Evolutionary conservation across 2,888 invertebrate genomes (phyloP).

Genomic region (Limnephilus rhombicus): DNA sequence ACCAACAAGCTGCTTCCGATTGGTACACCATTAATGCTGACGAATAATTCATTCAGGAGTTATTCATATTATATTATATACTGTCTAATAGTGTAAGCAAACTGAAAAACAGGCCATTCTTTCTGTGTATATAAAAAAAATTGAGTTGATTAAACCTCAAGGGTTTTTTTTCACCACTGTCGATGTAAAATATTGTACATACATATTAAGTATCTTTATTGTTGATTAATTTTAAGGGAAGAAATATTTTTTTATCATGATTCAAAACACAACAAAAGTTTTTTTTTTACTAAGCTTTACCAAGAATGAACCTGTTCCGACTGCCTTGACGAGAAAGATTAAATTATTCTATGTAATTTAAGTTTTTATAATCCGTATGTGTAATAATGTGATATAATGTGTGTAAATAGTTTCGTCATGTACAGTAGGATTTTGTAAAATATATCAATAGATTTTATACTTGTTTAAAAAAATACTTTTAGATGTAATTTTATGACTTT

Average conservation of each 20-base stretch:
- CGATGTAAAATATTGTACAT: background rate
- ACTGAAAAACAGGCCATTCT: background rate
- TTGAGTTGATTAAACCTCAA: background rate
- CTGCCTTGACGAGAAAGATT: background rate
- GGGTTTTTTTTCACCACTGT: background rate
- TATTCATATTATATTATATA: background rate
- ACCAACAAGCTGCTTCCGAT: slow-evolving; percentile 80
- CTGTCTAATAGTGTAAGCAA: background rate
- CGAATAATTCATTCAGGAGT: slow-evolving; percentile 37
- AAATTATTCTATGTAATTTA: background rate
- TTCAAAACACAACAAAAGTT: background rate
- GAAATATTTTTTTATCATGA: background rate
- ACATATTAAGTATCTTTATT: background rate
- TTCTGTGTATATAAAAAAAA: background rate
- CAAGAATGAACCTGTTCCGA: background rate
- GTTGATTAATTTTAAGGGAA: background rate
- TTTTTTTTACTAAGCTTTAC: background rate
- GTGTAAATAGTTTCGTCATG: background rate
- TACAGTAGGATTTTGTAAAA: slow-evolving; percentile 16
- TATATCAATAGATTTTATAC: slow-evolving; percentile 3
- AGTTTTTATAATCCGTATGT: background rate
- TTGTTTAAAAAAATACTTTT: background rate
- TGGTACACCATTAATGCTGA: slow-evolving; percentile 75
- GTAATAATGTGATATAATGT: slow-evolving; percentile 16
- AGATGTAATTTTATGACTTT: slow-evolving; percentile 18